A percentile compares a stretch with the other conserved stretches of the same genome.
These are phyloP conservation scores for Diphyllodes magnificus DNA, from an alignment of 2,113 vertebrate genomes.

Conservation along the genomic window DNA sequence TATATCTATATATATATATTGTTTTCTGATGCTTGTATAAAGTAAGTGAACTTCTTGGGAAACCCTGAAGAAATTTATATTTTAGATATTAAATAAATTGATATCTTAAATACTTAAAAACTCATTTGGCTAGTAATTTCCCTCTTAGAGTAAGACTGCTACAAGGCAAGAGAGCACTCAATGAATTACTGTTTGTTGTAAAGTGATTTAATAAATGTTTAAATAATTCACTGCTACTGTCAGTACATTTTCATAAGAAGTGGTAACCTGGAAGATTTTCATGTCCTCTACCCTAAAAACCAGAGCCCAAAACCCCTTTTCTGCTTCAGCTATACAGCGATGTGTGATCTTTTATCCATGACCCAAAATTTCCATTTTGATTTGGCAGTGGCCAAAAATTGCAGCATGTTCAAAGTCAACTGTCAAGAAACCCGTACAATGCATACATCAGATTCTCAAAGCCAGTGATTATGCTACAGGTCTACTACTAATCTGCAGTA, in stretches of 20 bases:
- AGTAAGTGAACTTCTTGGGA: neutral
- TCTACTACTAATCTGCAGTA: neutral
- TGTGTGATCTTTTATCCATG: neutral
- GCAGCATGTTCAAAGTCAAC: neutral
- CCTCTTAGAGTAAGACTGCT: slow-evolving; percentile 20
- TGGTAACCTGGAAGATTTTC: neutral
- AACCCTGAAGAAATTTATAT: neutral
- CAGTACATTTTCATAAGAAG: slow-evolving; percentile 18
- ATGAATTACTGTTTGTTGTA: slow-evolving; percentile 67
- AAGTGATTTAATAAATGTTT: slow-evolving; percentile 71
- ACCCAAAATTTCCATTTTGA: neutral
- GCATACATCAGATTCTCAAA: neutral
- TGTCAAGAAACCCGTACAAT: neutral
- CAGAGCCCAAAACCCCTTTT: neutral
- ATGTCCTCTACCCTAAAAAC: neutral
- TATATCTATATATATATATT: neutral
- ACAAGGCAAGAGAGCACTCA: slow-evolving; percentile 51
- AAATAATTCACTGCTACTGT: slow-evolving; percentile 50
- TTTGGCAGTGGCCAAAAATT: neutral
- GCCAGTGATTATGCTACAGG: rapidly evolving
- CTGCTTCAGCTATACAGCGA: neutral
- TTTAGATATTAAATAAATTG: slow-evolving; percentile 37
- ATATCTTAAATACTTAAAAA: slow-evolving; percentile 7
- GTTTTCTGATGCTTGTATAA: neutral
- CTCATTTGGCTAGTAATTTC: slow-evolving; percentile 29